These are phyloP conservation scores for Tolypeutes matacus DNA, from an alignment of 2,797 vertebrate genomes.

Conservation along the genomic window DNA sequence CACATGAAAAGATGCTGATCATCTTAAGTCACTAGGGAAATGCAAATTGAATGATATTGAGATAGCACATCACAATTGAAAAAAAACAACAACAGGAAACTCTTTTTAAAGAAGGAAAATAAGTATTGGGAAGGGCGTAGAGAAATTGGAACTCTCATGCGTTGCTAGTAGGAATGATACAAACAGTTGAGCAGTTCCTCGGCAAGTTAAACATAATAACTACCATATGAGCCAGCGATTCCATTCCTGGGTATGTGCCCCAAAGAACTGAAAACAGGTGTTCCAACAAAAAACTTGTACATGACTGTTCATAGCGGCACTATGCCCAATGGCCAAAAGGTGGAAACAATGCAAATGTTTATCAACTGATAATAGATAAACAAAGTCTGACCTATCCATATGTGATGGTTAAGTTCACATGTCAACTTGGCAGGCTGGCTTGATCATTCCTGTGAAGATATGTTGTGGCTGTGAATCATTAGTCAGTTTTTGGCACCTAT, in stretches of 20 bases:
- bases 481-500: too few species aligned
- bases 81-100: too few species aligned
- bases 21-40: slow-evolving; percentile 20
- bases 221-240: background rate
- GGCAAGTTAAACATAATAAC: background rate
- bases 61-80: background rate
- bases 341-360: background rate
- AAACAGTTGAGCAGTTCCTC: background rate
- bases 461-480: too few species aligned
- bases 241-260: background rate
- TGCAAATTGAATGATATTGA: background rate
- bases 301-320: background rate
- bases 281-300: slow-evolving; percentile 47
- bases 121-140: background rate
- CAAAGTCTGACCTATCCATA: background rate
- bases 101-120: background rate
- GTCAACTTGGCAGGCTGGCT: too few species aligned
- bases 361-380: slow-evolving; percentile 27
- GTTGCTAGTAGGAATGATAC: background rate
- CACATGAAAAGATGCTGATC: background rate
- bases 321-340: slow-evolving; percentile 14
- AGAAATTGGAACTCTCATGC: background rate
- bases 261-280: background rate
- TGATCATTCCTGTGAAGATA: too few species aligned
- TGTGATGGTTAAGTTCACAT: too few species aligned